Base-by-base conservation (phyloP, 2,797 vertebrate species). In the Prionace glauca region DNA sequence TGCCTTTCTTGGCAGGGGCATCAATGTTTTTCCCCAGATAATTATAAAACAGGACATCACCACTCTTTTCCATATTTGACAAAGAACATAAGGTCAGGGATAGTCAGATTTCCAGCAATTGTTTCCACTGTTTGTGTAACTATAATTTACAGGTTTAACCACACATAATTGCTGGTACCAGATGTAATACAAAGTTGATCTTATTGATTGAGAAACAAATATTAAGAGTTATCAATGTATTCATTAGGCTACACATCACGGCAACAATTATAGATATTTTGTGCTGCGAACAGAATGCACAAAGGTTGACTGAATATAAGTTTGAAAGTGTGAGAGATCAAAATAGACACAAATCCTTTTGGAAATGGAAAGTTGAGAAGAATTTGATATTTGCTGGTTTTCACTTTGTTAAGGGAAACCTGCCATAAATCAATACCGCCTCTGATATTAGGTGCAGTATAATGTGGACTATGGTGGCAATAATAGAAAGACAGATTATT, bases 101-200 rank as follows among this genome's bases (percentile, higher is more conserved):
- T 29, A 71, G 12, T 41, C 22, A 45, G 74, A 60, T 60, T 94
- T 56, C 50, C 45, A 95, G 9, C 26, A n/a, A 60, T 77, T 95
- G 56, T 60, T 95, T 95, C 71, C 26, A 32, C 18, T 95, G 41
- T 95, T 95, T 95, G 45, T 95, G 45, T 29, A 60, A 95, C 41
- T 95, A 1, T n/a, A 65, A 65, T 65, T 50, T 50, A 60, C 7
- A n/a, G 7, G 3, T 5, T 56, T 60, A 0, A 32, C 45, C 60
- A 11, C 45, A 72, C 32, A n/a, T 77, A 4, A 77, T 74, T 95
- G 41, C 41, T 2, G 4, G 69, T 50, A 74, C 14, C 93, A 60
- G 71, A 45, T 56, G 7, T 29, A 22, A 74, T 56, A 29, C 41
- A 77, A 71, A 95, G 93, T 56, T 94, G 56, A 77, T 95, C 71